Conservation (phyloP, 2,888 invertebrate genomes). For the Palloptera scutellata region DNA sequence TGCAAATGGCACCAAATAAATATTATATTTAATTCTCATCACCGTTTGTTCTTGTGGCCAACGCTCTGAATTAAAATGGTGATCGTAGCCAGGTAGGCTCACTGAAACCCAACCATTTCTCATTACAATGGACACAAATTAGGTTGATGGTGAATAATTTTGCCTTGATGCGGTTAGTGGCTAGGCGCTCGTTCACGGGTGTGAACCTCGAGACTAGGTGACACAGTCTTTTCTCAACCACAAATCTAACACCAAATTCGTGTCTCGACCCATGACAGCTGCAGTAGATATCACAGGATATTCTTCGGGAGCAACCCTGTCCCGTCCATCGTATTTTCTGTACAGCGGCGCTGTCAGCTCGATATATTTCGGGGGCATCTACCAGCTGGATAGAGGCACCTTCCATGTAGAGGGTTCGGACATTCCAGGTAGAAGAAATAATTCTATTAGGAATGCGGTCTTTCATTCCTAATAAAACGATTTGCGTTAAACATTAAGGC, state of each 20-base stretch:
- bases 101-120: too few species aligned
- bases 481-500: too few species aligned
- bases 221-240: not conserved
- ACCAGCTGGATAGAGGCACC: slow-evolving; percentile 7
- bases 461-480: too few species aligned
- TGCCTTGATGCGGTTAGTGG: slow-evolving; percentile 25
- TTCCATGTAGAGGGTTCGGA: not conserved
- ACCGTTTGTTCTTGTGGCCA: too few species aligned
- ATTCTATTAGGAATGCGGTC: too few species aligned
- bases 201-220: slow-evolving; percentile 8
- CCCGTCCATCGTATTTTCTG: slow-evolving; percentile 1
- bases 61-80: too few species aligned
- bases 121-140: too few species aligned
- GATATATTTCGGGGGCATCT: not conserved
- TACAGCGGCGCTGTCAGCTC: not conserved
- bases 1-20: too few species aligned
- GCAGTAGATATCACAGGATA: slow-evolving; percentile 8
- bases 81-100: too few species aligned
- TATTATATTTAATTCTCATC: too few species aligned
- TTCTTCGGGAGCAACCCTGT: not conserved
- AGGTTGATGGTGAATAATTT: slow-evolving; percentile 20
- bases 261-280: not conserved
- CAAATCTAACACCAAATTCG: not conserved
- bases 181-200: slow-evolving; percentile 6
- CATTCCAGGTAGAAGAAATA: slow-evolving; percentile 2